These are phyloP conservation scores for Tragelaphus scriptus DNA, from an alignment of 2,113 vertebrate species.

Conservation along the genomic window DNA sequence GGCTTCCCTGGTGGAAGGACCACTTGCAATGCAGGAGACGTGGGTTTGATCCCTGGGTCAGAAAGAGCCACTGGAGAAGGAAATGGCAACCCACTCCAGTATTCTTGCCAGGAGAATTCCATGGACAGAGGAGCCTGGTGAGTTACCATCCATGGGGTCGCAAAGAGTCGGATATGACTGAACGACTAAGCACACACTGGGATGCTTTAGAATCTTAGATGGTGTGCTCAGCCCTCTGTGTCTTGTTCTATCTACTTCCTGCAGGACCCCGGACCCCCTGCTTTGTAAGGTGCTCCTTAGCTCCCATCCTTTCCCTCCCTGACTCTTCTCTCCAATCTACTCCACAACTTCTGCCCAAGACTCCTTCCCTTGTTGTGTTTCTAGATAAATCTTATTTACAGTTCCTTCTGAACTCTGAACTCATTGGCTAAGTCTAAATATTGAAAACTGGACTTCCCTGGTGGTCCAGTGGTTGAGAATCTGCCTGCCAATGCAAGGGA, in stretches of 20 bases:
- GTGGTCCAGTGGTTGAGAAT: background rate
- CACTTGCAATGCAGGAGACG: background rate
- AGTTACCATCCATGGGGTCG: background rate
- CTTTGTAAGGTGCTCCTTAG: background rate
- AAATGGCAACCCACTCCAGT: background rate
- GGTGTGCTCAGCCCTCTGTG: background rate
- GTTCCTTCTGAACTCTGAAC: background rate
- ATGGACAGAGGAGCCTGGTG: background rate
- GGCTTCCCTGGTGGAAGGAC: background rate
- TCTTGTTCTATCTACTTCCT: background rate
- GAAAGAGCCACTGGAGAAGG: background rate
- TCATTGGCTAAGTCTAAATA: background rate
- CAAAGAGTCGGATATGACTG: background rate
- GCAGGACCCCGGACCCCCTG: background rate
- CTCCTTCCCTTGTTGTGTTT: background rate
- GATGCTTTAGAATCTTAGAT: background rate
- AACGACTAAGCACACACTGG: background rate
- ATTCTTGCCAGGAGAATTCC: background rate
- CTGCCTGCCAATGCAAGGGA: background rate
- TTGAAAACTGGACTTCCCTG: background rate
- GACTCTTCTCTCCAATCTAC: background rate
- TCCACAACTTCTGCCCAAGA: background rate
- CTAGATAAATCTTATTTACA: background rate
- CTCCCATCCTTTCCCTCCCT: background rate
- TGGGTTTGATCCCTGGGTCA: background rate